Evolutionary conservation across 2,888 invertebrate genomes (phyloP), one percentile per base, ranked within the genome.

Genomic region (Aethes cnicana): DNA sequence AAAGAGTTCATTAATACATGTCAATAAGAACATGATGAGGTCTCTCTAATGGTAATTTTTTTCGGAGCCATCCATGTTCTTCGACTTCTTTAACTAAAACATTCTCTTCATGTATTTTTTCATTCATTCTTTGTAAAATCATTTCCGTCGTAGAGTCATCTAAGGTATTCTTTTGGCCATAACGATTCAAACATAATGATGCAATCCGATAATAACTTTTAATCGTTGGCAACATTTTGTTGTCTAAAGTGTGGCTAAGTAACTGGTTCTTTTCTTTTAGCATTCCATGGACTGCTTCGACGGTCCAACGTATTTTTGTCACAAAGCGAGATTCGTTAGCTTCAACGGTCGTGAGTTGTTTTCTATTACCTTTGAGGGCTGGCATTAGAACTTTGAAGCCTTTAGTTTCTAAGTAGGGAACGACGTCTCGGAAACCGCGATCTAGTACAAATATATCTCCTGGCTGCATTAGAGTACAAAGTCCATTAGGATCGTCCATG

Each of bases 201-300:
- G 21, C 21, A 36, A 36, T 36, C 11, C 36, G 21, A 36, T 36
- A 36, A 36, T 21, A 36, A 21, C 6, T 33, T 26, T 26, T 26
- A 9, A 26, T 26, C 1, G 26, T 28, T 3, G 26, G 26, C 26
- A 28, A 11, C 26, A 28, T 28, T 28, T 28, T 28, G 26, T 28
- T 28, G 26, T 28, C 11, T 9, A 28, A 28, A 5, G 26, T 12
- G 11, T n/a, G 26, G 9, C 26, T 28, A 28, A 9, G 26, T 9
- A 28, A 0, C 26, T 9, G 26, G 4, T 28, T 28, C 4, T 28
- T 28, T 28, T 28, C 26, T 28, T 28, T 28, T 1, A 28, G 1
- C 26, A 28, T 28, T 28, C 26, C 26, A 28, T 12, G 4, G 12
- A 28, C 26, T 4, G 26, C 26, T 28, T 28, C 26, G 9, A 28